Evolutionary conservation across 2,888 invertebrate species (phyloP).

Genomic region (Anticlea derivata): DNA sequence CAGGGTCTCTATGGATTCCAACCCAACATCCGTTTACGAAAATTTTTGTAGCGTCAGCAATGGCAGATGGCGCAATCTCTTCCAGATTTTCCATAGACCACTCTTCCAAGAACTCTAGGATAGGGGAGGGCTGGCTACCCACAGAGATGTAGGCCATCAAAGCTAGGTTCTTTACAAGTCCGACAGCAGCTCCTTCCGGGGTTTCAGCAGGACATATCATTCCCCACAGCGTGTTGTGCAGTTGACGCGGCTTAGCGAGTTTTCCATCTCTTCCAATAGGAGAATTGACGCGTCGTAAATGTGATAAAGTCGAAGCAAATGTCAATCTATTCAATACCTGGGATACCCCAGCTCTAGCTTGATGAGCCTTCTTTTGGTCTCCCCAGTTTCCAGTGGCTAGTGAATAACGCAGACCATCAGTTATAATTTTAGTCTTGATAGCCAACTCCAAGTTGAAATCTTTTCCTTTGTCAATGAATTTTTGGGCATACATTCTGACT

Average conservation of each 20-base stretch:
- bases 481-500: constrained; percentile 99
- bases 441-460: constrained; percentile 98
- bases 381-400: constrained; percentile 99
- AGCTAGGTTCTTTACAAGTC: constrained; percentile 99
- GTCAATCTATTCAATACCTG: constrained; percentile 99
- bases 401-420: constrained; percentile 98
- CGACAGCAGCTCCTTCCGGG: constrained; percentile 98
- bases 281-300: constrained; percentile 98
- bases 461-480: constrained; percentile 99
- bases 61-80: constrained; percentile 99
- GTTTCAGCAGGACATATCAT: constrained; percentile 99
- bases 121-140: constrained; percentile 99
- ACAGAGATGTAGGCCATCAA: constrained; percentile 99
- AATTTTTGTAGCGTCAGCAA: constrained; percentile 99
- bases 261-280: constrained; percentile 99
- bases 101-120: constrained; percentile 99
- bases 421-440: constrained; percentile 98
- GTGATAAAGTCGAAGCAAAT: constrained; percentile 99
- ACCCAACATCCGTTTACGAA: constrained; percentile 99
- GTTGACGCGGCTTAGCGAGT: constrained; percentile 98
- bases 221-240: constrained; percentile 99
- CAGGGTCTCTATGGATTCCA: constrained; percentile 99
- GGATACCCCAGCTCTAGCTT: constrained; percentile 97
- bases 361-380: constrained; percentile 99
- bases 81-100: constrained; percentile 99